Evolutionary conservation across 1,140 invertebrate species (phyloP).

Genomic region (Scaptomyza pallida): DNA sequence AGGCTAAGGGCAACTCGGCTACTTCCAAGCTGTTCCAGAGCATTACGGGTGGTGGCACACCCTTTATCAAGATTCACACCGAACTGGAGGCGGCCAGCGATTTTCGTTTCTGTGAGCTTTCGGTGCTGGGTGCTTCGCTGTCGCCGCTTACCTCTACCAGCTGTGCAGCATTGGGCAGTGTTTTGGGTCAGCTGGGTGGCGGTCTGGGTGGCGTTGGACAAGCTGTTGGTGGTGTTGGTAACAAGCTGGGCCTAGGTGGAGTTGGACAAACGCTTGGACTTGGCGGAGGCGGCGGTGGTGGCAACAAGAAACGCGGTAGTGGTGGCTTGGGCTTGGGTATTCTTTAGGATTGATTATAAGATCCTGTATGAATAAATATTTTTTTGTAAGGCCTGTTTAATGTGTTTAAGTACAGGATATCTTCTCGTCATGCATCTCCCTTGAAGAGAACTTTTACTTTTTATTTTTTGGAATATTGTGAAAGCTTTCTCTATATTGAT

Average conservation of each 20-base stretch:
- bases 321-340: constrained; percentile 55
- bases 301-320: constrained; percentile 32
- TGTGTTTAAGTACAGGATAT: neutral
- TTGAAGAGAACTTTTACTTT: no score
- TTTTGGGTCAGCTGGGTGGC: constrained; percentile 60
- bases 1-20: constrained; percentile 50
- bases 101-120: constrained; percentile 88
- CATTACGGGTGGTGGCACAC: constrained; percentile 85
- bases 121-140: constrained; percentile 85
- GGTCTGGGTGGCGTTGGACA: constrained; percentile 51
- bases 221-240: constrained; percentile 48
- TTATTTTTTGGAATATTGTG: constrained; percentile 50
- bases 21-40: constrained; percentile 75
- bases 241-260: constrained; percentile 37
- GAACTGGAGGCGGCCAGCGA: constrained; percentile 84
- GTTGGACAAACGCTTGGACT: constrained; percentile 10
- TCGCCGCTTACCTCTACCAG: constrained; percentile 85
- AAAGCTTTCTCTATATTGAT: constrained; percentile 62
- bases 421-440: neutral
- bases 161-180: constrained; percentile 81
- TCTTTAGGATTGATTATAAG: no score
- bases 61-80: constrained; percentile 85
- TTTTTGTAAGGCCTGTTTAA: no score
- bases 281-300: constrained; percentile 18
- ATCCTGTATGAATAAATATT: no score